Evolutionary conservation across 2,888 invertebrate species (phyloP), one percentile per base, ranked within the genome.

Genomic region (Conchocele bisecta): DNA sequence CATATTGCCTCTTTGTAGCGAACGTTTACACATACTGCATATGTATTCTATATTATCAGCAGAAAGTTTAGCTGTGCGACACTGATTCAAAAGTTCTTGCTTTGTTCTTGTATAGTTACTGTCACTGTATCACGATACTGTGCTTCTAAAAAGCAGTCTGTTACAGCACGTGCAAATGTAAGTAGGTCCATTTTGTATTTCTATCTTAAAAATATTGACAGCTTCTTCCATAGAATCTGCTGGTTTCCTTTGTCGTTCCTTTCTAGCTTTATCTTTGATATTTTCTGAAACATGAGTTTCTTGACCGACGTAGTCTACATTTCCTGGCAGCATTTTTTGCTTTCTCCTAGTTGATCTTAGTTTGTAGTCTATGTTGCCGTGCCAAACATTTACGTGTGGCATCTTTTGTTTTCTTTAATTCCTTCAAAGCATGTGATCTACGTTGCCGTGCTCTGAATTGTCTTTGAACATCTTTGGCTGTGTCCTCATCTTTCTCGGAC

Each of bases 121-220:
- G 48, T 9, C 28, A n/a, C 31, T 39, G 39, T 35, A 57, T 20
- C 35, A 39, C 3, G 9, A 17, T 15, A 63, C 42, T n/a, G 61
- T 33, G 17, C 33, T 26, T 29, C 50, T 15, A 41, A 51, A 63
- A 17, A 69, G 29, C 22, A 69, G 28, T 24, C 42, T 56, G 35
- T 63, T 50, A 57, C 69, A 69, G 6, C 22, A 11, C 35, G 51
- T 50, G 41, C 69, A 69, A 24, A 69, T 51, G 44, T 33, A 69
- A 20, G 57, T 33, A 48, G 68, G 68, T 9, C 68, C 68, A 4
- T 59, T 24, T 37, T 53, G 33, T 46, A 59, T 31, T 22, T 13
- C 33, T 9, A 3, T 17, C 33, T 59, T 46, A 35, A 59, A 59
- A 29, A 1, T 26, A 22, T 48, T 31, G 5, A 59, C 22, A 41